phyloP scores from a whole-genome alignment of 2,797 vertebrate species.

The Anniella stebbinsi region DNA sequence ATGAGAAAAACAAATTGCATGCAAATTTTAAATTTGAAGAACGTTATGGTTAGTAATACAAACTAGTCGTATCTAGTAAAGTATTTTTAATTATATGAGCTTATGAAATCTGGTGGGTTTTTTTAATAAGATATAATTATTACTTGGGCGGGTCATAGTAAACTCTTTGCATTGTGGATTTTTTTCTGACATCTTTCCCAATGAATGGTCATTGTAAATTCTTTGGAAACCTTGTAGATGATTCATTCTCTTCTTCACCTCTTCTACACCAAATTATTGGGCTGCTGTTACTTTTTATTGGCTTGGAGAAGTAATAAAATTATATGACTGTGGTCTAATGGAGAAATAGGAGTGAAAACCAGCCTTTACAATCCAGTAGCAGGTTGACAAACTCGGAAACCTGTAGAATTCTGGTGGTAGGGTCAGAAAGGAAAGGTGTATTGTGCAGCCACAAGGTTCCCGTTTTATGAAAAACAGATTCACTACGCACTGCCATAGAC shows the following conservation, averaged over 20 bases:
- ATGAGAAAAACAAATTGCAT: neutral
- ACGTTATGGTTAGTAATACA: conserved; percentile 3
- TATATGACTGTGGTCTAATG: neutral
- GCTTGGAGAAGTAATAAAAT: neutral
- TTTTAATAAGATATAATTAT: neutral
- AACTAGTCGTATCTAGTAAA: conserved; percentile 15
- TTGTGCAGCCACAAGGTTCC: too few species aligned
- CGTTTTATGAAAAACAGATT: neutral
- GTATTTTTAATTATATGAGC: neutral
- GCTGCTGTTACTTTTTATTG: conserved; percentile 1
- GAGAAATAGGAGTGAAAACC: neutral
- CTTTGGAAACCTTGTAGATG: neutral
- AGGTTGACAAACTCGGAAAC: neutral
- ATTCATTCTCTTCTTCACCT: neutral
- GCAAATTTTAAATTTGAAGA: neutral
- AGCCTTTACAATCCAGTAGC: neutral
- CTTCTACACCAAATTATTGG: neutral
- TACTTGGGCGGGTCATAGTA: neutral
- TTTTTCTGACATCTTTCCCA: neutral
- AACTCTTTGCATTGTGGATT: rapidly evolving
- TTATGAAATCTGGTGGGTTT: conserved; percentile 9
- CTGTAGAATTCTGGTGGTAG: neutral
- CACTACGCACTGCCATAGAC: too few species aligned
- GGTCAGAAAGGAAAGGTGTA: neutral
- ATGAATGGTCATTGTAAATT: neutral